Evolutionary conservation across 2,113 vertebrate species (phyloP).

Genomic region (Amphilophus citrinellus): DNA sequence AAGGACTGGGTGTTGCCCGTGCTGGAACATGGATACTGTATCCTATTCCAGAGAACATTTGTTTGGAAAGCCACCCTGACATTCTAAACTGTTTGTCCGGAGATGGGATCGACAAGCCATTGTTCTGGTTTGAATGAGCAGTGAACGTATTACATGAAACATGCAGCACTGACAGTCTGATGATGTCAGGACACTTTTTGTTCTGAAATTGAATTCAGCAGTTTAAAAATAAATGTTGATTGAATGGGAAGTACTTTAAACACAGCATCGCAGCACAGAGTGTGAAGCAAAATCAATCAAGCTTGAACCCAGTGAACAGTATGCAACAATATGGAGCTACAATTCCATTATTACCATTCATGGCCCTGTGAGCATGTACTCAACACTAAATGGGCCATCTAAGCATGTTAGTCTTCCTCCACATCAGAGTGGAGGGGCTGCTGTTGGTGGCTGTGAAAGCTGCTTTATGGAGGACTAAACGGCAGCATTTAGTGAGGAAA

Average conservation of each 20-base stretch:
- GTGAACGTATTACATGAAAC: neutral
- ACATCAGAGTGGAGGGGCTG: slow-evolving; percentile 42
- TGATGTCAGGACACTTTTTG: neutral
- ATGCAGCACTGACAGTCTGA: neutral
- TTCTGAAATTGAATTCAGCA: neutral
- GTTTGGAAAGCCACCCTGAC: slow-evolving; percentile 35
- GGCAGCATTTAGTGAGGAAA: slow-evolving; percentile 68
- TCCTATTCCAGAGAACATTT: slow-evolving; percentile 50
- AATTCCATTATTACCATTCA: slow-evolving; percentile 27
- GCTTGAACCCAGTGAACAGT: slow-evolving; percentile 15
- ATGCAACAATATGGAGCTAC: neutral
- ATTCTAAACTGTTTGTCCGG: neutral
- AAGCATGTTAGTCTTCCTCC: slow-evolving; percentile 47
- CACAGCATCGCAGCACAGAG: neutral
- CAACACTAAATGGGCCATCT: slow-evolving; percentile 24
- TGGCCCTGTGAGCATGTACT: slow-evolving; percentile 4
- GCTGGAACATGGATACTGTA: slow-evolving; percentile 20
- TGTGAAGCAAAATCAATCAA: slow-evolving; percentile 6
- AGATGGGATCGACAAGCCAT: neutral
- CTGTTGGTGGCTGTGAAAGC: slow-evolving; percentile 55
- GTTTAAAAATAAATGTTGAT: neutral
- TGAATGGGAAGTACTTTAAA: neutral
- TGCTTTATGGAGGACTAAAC: slow-evolving; percentile 60
- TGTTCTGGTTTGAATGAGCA: neutral
- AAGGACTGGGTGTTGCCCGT: slow-evolving; percentile 55